Evolutionary conservation across 2,113 vertebrate genomes (phyloP).

Genomic region (Mustelus asterias): DNA sequence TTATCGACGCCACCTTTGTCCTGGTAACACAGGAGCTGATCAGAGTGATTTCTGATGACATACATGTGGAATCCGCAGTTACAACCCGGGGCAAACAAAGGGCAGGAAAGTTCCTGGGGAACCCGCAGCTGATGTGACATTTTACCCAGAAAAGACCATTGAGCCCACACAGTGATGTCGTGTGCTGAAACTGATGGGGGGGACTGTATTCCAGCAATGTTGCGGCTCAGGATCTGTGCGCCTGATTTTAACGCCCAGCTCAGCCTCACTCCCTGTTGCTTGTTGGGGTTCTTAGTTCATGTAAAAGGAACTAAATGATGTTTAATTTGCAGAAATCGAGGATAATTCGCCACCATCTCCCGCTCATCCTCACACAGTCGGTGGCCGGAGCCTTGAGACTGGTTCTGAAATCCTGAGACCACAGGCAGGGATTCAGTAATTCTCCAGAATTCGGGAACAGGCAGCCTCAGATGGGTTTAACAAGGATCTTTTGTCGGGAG

Average conservation of each 20-base stretch:
- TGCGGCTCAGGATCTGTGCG: neutral
- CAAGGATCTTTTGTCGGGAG: conserved; percentile 26
- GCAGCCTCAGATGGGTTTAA: conserved; percentile 18
- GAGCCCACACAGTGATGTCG: too few relatives aligned
- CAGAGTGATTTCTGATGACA: neutral
- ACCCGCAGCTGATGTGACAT: too few relatives aligned
- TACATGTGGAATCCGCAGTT: too few relatives aligned
- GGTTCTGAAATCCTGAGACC: neutral
- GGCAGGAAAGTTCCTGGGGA: too few relatives aligned
- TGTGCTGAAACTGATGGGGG: neutral
- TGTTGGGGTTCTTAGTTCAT: neutral
- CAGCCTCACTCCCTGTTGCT: neutral
- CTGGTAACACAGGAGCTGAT: neutral
- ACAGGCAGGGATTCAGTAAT: neutral
- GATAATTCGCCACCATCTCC: neutral
- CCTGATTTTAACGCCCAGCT: neutral
- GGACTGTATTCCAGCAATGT: neutral
- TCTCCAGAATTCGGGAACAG: neutral
- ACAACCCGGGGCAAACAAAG: neutral
- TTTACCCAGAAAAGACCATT: too few relatives aligned
- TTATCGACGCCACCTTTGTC: neutral
- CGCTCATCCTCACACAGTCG: neutral
- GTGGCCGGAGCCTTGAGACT: too few relatives aligned
- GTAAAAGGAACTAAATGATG: neutral
- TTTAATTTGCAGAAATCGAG: too few relatives aligned